Conservation (phyloP, 2,113 vertebrate species). For the Pangasianodon gigas region DNA sequence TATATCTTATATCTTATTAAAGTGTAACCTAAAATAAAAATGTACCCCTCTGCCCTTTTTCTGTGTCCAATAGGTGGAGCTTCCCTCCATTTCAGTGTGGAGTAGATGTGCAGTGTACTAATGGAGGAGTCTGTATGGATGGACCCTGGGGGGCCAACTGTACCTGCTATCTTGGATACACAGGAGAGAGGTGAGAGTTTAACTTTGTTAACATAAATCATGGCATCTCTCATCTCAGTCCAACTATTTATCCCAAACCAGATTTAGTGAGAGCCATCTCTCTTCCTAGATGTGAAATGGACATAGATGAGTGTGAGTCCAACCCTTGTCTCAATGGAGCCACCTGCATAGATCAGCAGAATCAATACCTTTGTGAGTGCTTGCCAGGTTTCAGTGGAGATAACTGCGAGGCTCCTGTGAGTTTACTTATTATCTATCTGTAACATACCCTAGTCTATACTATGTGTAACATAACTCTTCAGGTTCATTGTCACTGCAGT, state of each 20-base stretch:
- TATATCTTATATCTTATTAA: not conserved
- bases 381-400: conserved; percentile 79
- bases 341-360: conserved; percentile 80
- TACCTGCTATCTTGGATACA: conserved; percentile 82
- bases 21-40: not conserved
- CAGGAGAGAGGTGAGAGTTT: conserved; percentile 77
- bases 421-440: conserved; percentile 44
- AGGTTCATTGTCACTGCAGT: not conserved
- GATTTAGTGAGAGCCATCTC: not conserved
- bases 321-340: conserved; percentile 90
- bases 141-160: conserved; percentile 83
- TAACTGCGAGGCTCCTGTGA: conserved; percentile 84
- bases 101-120: conserved; percentile 77
- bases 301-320: conserved; percentile 80
- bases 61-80: conserved; percentile 73
- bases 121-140: conserved; percentile 75
- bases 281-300: conserved; percentile 81
- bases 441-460: conserved; percentile 26
- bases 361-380: conserved; percentile 84
- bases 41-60: not conserved
- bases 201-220: not conserved
- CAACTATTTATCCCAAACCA: not conserved
- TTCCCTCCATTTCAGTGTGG: conserved; percentile 79
- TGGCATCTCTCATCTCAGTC: not conserved
- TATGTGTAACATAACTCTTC: conserved; percentile 31